Conservation (phyloP, 2,888 invertebrate species). For the Dendrolimus houi region DNA sequence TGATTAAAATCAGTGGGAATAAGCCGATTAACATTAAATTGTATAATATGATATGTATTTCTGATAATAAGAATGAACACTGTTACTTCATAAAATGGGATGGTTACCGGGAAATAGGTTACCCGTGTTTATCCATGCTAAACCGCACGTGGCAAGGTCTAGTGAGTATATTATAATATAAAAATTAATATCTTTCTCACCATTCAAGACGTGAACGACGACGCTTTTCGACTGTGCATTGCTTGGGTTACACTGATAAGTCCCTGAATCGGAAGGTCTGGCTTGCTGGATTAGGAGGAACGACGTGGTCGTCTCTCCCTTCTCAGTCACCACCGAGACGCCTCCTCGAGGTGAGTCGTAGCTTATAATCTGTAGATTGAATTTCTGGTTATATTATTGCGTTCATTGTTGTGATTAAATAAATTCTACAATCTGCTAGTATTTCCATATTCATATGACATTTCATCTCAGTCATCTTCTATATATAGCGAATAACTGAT, state of each 20-base stretch:
- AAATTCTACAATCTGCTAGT: too few relatives aligned
- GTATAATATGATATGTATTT: too few relatives aligned
- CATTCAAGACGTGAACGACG: conserved; percentile 94
- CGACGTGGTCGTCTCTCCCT: conserved; percentile 93
- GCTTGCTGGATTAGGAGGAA: conserved; percentile 93
- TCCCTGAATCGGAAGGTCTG: conserved; percentile 90
- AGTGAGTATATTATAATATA: neutral
- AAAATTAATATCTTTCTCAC: conserved; percentile 69
- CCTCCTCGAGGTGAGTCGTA: conserved; percentile 94
- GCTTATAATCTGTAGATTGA: conserved; percentile 86
- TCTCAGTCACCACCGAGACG: conserved; percentile 93
- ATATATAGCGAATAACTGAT: too few relatives aligned
- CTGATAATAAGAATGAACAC: too few relatives aligned
- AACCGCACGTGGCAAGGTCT: neutral
- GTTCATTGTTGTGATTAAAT: too few relatives aligned
- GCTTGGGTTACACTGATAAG: conserved; percentile 95
- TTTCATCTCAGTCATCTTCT: too few relatives aligned
- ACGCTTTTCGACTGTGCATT: conserved; percentile 94
- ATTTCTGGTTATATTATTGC: too few relatives aligned
- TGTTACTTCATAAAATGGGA: too few relatives aligned
- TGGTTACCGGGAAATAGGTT: too few relatives aligned
- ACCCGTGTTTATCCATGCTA: neutral
- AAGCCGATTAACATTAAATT: too few relatives aligned
- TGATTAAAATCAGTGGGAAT: too few relatives aligned
- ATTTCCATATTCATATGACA: too few relatives aligned